Base-by-base conservation (phyloP, 2,797 vertebrate species). In the Sphenodon punctatus region DNA sequence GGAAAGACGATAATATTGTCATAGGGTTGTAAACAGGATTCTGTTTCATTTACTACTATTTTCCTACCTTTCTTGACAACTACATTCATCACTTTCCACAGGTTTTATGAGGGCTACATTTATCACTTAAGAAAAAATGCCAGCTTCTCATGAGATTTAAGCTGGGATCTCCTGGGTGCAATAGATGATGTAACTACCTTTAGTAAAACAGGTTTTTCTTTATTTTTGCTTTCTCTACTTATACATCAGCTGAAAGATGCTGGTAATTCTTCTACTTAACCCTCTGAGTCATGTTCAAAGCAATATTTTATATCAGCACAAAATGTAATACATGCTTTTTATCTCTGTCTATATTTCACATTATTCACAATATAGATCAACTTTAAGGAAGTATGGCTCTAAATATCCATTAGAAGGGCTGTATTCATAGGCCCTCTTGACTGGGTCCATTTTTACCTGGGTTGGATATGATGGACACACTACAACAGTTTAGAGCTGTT, bases 91-190 rank as follows among this genome's bases (percentile, higher is more conserved):
- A 1, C 65, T 49, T 71, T 83, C 90, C 42, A 70, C 45, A 46
- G n/a, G n/a, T n/a, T n/a, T n/a, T n/a, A n/a, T n/a, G 53, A 75
- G 48, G 32, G 78, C 72, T 88, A 75, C 59, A 73, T 67, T 80
- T 78, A 80, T 61, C 75, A 80, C 80, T 68, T 46, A 75, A 41
- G 59, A 5, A 41, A 8, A 39, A 63, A 78, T 67, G 77, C 66
- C 27, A 82, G 30, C 65, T 63, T 81, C 61, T 82, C 43, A 60
- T 77, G 82, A 73, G 27, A 67, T 43, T 16, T 80, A 32, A 69
- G 69, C 63, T 78, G 20, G 3, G 14, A 25, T 22, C 56, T 73
- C 66, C 55, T 19, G 61, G 41, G 9, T 3, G 45, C 30, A 80
- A 64, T 0, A 59, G 38, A 65, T 71, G 88, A 80, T n/a, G 22